Evolutionary conservation across 1,140 invertebrate species (phyloP), one percentile per base, ranked within the genome.

Genomic region (Pogonomyrmex californicus): DNA sequence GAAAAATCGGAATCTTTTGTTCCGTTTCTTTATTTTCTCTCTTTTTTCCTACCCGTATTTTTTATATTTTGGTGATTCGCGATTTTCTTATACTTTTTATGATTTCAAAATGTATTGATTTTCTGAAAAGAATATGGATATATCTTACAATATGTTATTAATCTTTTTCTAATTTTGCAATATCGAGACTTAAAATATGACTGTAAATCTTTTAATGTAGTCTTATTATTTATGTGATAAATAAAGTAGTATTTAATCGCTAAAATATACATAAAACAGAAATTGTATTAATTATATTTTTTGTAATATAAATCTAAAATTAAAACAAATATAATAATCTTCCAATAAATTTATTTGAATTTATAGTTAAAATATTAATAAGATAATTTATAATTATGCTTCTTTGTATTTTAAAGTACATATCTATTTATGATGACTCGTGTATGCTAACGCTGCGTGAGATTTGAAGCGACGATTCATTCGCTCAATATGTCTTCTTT

Each of bases 1-100:
- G 85, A 91, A 88, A 79, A 85, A 86, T 7, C 41, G 7, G 7
- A 6, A 44, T 44, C 41, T 44, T 44, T 4, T 44, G 41, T 30
- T 70, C 14, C 6, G 58, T 60, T 77, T 87, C 47, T 62, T 71
- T 47, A 33, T 85, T 10, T 30, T 58, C 62, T 36, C 17, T 33
- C 38, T 41, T 38, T 56, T 38, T 56, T 56, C 75, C 30, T 54
- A 23, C 49, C 47, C 60, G 51, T 33, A 33, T 17, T 41, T 23
- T 23, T 0, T 23, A 62, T 38, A 62, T 58, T 65, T 63, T 36
- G 41, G 23, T 23, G 23, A 23, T 23, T 23, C 23, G 23, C 23
- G 23, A 23, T 23, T 23, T 23, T 23, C 23, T 23, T 23, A 23
- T 23, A 23, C 23, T 23, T 23, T 23, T 23, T 23, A 23, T 23